Evolutionary conservation across 2,113 vertebrate species (phyloP).

Genomic region (Bos javanicus): DNA sequence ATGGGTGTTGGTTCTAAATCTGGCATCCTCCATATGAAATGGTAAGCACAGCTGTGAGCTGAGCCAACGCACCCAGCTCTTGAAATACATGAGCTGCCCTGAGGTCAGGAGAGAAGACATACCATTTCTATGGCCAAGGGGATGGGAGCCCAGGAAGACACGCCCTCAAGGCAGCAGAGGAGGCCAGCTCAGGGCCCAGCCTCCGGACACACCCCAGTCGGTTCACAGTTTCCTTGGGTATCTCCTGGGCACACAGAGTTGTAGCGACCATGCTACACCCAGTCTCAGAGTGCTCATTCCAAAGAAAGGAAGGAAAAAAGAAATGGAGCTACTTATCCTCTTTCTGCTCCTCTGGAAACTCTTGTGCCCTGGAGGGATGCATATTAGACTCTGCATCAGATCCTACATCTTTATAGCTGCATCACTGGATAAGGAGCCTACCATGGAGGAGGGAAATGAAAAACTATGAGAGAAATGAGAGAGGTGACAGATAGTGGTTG

Average conservation of each 20-base stretch:
- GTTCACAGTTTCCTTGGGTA: rapidly evolving
- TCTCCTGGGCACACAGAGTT: neutral
- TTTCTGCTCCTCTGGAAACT: neutral
- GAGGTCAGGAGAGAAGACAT: neutral
- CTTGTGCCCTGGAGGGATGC: neutral
- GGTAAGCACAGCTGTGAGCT: neutral
- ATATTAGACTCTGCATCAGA: neutral
- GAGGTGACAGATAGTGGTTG: neutral
- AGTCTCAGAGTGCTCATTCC: neutral
- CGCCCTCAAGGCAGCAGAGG: neutral
- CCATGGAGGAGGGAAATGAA: neutral
- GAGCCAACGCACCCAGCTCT: neutral
- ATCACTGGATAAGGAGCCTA: neutral
- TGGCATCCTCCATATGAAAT: neutral
- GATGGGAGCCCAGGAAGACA: neutral
- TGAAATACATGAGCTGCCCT: neutral
- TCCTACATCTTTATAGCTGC: neutral
- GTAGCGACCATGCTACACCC: neutral
- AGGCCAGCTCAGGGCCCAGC: neutral
- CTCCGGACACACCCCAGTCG: neutral
- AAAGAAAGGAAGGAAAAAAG: neutral
- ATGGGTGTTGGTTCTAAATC: neutral
- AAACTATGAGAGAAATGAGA: neutral
- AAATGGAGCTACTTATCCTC: neutral
- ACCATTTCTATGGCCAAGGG: neutral